phyloP scores from a whole-genome alignment of 2,797 vertebrate genomes.

The Gymnodraco acuticeps region DNA sequence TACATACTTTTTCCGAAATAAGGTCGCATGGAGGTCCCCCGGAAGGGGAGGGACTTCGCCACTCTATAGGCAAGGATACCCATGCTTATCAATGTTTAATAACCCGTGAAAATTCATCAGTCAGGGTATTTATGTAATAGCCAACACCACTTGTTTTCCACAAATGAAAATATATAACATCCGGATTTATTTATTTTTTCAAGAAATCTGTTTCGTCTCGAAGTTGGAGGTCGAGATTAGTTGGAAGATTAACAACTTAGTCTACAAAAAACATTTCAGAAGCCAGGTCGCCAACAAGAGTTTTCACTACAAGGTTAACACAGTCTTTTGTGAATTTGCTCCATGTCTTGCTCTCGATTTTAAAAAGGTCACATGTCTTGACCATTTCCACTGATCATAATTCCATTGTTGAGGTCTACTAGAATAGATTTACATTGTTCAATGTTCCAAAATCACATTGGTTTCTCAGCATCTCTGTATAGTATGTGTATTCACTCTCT shows the following conservation, averaged over 20 bases:
- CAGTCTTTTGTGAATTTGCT: constrained; percentile 15
- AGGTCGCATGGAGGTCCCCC: no score
- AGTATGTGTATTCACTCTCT: no score
- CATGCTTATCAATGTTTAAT: constrained; percentile 18
- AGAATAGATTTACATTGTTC: no score
- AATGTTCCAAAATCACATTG: no score
- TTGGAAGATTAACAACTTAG: constrained; percentile 1
- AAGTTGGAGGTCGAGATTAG: background rate
- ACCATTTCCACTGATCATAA: no score
- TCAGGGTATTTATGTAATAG: background rate
- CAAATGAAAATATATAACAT: background rate
- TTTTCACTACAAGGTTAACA: constrained; percentile 26
- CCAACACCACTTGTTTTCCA: background rate
- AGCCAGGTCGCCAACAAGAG: background rate
- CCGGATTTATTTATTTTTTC: background rate
- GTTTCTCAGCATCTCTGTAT: no score
- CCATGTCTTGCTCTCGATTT: background rate
- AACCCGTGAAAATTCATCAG: constrained; percentile 1
- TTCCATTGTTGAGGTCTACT: no score
- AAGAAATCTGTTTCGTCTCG: background rate
- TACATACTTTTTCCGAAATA: no score
- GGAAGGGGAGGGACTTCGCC: no score
- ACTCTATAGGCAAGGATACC: background rate
- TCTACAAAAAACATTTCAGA: constrained; percentile 8
- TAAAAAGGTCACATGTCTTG: no score